These are phyloP conservation scores for Mythimna lalbum DNA, from an alignment of 2,888 invertebrate genomes.

Conservation along the genomic window DNA sequence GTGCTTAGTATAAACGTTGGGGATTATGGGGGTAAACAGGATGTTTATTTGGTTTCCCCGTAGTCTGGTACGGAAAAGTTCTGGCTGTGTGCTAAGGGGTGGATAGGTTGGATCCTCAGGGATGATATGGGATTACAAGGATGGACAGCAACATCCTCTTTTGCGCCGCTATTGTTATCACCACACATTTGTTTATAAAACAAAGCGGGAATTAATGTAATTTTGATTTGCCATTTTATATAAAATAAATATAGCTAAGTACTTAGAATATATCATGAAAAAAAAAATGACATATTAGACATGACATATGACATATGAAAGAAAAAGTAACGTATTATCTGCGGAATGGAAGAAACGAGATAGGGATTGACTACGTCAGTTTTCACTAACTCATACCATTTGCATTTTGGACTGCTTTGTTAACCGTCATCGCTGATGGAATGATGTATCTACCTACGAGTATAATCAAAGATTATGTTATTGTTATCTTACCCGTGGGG, in stretches of 20 bases:
- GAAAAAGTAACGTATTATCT: no score
- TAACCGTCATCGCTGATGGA: not conserved
- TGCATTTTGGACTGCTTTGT: not conserved
- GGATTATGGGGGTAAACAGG: not conserved
- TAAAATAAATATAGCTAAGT: no score
- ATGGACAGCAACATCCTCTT: not conserved
- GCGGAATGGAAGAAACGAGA: not conserved
- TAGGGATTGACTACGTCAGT: no score
- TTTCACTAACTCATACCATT: no score
- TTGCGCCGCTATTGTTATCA: not conserved
- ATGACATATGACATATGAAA: no score
- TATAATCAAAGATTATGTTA: not conserved
- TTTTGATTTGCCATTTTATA: no score
- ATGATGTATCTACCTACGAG: no score
- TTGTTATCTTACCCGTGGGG: constrained; percentile 66
- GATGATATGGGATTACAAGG: not conserved
- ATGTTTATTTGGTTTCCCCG: constrained; percentile 22
- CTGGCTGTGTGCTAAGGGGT: not conserved
- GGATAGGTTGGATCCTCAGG: not conserved
- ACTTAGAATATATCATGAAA: no score
- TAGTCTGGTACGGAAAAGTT: not conserved
- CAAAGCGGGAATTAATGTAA: not conserved
- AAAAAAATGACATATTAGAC: no score
- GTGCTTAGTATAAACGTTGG: constrained; percentile 7
- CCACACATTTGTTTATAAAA: not conserved